Evolutionary conservation across 2,888 invertebrate species (phyloP).

Genomic region (Cryptops parisi): DNA sequence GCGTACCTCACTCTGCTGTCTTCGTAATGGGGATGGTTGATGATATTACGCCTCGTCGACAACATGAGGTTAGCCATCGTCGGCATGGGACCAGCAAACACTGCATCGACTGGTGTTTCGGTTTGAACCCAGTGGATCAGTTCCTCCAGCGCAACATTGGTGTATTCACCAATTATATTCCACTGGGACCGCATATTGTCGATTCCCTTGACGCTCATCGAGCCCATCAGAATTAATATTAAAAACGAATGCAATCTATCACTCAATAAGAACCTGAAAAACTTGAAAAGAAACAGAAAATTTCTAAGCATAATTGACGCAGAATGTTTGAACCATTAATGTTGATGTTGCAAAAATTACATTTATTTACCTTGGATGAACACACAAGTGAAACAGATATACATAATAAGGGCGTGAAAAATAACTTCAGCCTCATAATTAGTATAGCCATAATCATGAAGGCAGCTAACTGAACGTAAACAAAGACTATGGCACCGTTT

Average conservation of each 20-base stretch:
- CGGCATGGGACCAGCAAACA: constrained; percentile 77
- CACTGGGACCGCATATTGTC: constrained; percentile 40
- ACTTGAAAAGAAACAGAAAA: constrained; percentile 26
- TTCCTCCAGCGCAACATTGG: constrained; percentile 55
- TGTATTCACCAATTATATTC: constrained; percentile 46
- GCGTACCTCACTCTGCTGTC: constrained; percentile 55
- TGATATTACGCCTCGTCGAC: constrained; percentile 57
- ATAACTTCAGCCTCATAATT: constrained; percentile 62
- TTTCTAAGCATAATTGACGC: too few species aligned
- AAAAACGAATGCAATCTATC: constrained; percentile 33
- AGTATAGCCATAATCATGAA: constrained; percentile 57
- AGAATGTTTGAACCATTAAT: too few species aligned
- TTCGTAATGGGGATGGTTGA: constrained; percentile 80
- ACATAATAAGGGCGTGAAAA: constrained; percentile 63
- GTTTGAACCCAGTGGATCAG: constrained; percentile 59
- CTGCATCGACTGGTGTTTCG: constrained; percentile 47
- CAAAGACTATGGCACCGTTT: too few species aligned
- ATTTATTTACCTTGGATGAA: constrained; percentile 39
- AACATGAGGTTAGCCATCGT: constrained; percentile 66
- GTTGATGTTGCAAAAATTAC: too few species aligned
- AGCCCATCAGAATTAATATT: constrained; percentile 38
- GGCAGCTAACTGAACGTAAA: constrained; percentile 53
- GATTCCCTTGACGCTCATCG: constrained; percentile 41
- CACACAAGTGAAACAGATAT: constrained; percentile 52
- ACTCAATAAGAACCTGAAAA: constrained; percentile 31